These are phyloP conservation scores for Autographa pulchrina DNA, from an alignment of 2,888 invertebrate genomes.

Conservation along the genomic window DNA sequence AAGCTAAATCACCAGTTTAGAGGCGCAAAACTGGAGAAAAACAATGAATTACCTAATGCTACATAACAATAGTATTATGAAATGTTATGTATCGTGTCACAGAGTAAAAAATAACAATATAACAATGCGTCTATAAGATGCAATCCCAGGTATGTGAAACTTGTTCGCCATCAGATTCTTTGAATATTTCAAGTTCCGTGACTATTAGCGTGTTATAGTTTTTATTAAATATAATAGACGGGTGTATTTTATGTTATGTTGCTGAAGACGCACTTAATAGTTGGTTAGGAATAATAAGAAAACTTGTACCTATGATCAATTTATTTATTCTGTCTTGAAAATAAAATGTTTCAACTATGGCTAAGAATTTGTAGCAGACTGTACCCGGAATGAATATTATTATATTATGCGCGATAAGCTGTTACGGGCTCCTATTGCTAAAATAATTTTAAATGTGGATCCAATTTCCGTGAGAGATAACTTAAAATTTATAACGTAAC, in stretches of 20 bases:
- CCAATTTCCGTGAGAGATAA: constrained; percentile 2
- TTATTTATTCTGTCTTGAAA: too few relatives aligned
- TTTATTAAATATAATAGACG: neutral
- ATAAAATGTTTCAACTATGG: too few relatives aligned
- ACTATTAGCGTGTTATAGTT: neutral
- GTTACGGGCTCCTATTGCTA: too few relatives aligned
- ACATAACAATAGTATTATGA: constrained; percentile 54
- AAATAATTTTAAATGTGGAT: constrained; percentile 14
- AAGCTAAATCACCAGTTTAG: constrained; percentile 20
- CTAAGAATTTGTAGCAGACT: too few relatives aligned
- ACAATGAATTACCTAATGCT: constrained; percentile 57
- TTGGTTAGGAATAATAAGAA: neutral
- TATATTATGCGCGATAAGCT: too few relatives aligned
- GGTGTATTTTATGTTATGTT: too few relatives aligned
- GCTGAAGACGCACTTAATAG: too few relatives aligned
- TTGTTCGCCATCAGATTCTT: constrained; percentile 37
- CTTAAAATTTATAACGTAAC: neutral
- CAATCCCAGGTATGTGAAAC: constrained; percentile 48
- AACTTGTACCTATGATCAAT: too few relatives aligned
- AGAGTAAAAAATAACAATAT: constrained; percentile 43
- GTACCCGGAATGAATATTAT: too few relatives aligned
- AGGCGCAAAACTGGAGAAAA: constrained; percentile 30
- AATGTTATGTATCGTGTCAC: constrained; percentile 41
- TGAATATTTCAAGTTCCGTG: constrained; percentile 35
- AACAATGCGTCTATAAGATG: constrained; percentile 50